Evolutionary conservation across 2,113 vertebrate species (phyloP).

Genomic region (Corythoichthys intestinalis): DNA sequence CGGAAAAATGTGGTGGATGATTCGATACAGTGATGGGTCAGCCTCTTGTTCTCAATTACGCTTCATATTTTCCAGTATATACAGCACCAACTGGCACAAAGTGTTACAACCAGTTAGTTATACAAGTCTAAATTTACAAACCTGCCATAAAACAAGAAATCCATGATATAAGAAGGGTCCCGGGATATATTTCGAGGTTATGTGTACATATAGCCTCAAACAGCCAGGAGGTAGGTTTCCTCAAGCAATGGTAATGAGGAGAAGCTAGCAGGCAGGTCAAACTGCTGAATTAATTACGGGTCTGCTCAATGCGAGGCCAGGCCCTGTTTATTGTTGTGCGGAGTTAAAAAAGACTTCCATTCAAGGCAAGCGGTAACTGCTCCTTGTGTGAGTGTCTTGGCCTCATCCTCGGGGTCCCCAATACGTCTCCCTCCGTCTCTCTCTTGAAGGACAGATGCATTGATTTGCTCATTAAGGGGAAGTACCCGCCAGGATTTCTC

Average conservation of each 20-base stretch:
- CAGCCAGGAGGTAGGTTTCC: conserved; percentile 52
- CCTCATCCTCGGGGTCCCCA: conserved; percentile 59
- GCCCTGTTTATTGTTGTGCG: conserved; percentile 71
- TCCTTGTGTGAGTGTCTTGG: conserved; percentile 72
- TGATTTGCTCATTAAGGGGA: conserved; percentile 77
- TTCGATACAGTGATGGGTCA: background rate
- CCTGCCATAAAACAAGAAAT: background rate
- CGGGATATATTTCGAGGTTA: conserved; percentile 10
- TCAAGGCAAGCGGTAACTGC: conserved; percentile 69
- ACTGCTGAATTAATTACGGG: conserved; percentile 71
- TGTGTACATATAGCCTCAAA: conserved; percentile 25
- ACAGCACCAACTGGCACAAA: background rate
- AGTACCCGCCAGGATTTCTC: conserved; percentile 62
- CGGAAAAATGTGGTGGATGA: background rate
- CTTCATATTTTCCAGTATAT: background rate
- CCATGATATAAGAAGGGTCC: background rate
- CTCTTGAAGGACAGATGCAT: conserved; percentile 74
- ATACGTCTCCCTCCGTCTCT: conserved; percentile 46
- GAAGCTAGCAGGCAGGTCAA: conserved; percentile 66
- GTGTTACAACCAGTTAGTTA: background rate
- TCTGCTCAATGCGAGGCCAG: conserved; percentile 56
- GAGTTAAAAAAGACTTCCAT: conserved; percentile 71
- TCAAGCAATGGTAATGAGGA: conserved; percentile 51
- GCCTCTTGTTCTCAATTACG: no score
- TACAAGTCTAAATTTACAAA: background rate